Evolutionary conservation across 2,888 invertebrate species (phyloP).

Genomic region (Phorcus lineatus): DNA sequence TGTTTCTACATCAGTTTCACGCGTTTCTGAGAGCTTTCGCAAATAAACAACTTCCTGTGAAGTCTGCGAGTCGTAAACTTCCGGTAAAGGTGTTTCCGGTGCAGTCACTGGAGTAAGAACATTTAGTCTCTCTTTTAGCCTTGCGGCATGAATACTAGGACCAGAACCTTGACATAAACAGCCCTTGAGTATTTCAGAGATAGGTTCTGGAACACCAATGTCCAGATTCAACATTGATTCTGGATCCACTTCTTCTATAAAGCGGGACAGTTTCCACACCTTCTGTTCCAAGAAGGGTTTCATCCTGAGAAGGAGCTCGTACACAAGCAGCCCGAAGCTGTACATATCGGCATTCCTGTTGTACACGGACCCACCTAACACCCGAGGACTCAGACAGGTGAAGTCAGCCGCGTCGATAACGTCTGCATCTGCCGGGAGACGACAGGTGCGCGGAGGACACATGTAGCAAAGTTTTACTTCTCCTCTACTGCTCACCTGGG

Average conservation of each 20-base stretch:
- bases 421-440: constrained; percentile 49
- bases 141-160: not conserved
- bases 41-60: too few species aligned
- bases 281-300: constrained; percentile 37
- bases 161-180: constrained; percentile 23
- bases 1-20: too few species aligned
- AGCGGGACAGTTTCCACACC: constrained; percentile 41
- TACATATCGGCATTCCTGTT: constrained; percentile 64
- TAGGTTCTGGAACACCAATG: constrained; percentile 19
- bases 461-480: constrained; percentile 56
- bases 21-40: too few species aligned
- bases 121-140: too few species aligned
- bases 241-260: constrained; percentile 46
- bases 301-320: constrained; percentile 42
- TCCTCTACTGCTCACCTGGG: constrained; percentile 38
- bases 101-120: too few species aligned
- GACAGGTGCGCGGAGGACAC: constrained; percentile 58
- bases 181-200: constrained; percentile 30
- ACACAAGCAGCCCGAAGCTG: constrained; percentile 53
- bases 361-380: constrained; percentile 62
- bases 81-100: too few species aligned
- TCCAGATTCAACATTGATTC: constrained; percentile 44
- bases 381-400: constrained; percentile 68
- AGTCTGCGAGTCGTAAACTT: too few species aligned
- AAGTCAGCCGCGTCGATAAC: constrained; percentile 48